These are phyloP conservation scores for Lindbergichthys nudifrons DNA, from an alignment of 2,797 vertebrate genomes.

Conservation along the genomic window DNA sequence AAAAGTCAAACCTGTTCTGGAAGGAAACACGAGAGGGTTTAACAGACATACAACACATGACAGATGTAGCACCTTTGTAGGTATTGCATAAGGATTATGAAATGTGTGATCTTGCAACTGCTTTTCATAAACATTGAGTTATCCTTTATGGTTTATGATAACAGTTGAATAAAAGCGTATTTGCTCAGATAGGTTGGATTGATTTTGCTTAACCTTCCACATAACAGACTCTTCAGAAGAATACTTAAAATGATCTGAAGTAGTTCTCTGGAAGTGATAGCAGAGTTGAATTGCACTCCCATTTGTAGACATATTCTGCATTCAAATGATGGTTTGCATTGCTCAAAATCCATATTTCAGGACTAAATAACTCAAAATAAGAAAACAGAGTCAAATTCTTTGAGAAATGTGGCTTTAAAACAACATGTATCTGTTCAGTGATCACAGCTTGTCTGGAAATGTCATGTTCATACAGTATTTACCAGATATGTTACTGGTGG, in stretches of 20 bases:
- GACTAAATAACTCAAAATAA: background rate
- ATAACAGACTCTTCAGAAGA: background rate
- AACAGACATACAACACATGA: constrained; percentile 23
- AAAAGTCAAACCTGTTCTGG: constrained; percentile 21
- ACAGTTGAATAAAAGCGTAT: background rate
- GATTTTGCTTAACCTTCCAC: background rate
- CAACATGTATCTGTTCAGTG: background rate
- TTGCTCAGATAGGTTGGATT: no score
- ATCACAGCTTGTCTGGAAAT: background rate
- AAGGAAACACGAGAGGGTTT: constrained; percentile 36
- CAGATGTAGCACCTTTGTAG: constrained; percentile 38
- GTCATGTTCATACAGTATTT: background rate
- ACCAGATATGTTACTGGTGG: background rate
- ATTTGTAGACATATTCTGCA: background rate
- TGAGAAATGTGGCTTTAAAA: background rate
- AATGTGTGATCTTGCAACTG: constrained; percentile 7
- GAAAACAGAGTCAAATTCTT: background rate
- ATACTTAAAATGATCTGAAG: background rate
- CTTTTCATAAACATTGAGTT: background rate
- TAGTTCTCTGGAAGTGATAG: background rate
- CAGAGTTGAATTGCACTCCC: background rate
- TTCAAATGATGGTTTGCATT: background rate
- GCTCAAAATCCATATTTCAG: background rate
- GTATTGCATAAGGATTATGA: constrained; percentile 30
- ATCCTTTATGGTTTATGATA: background rate